Evolutionary conservation across 2,888 invertebrate species (phyloP), one percentile per base, ranked within the genome.

Genomic region (Ichneumoninae sp.): DNA sequence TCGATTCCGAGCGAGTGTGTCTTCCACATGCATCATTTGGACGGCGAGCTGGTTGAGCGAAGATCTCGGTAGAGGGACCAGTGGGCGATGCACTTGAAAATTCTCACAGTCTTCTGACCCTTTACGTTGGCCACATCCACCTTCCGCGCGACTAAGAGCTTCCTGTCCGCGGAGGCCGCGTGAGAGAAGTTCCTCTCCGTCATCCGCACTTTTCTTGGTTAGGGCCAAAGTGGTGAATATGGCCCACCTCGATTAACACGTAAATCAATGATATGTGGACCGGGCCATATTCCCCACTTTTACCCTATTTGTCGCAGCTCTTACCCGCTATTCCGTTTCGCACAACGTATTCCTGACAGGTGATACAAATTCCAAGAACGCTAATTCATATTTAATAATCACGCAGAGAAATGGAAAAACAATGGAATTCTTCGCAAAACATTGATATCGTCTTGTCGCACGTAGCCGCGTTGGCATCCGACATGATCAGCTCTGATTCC

Each of bases 1-100:
- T 26, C 52, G 26, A 52, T 36, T 19, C 26, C 54, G 40, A 36
- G n/a, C 16, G 68, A 66, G 71, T 65, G 66, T 71, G 62, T 71
- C 57, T 66, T 66, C 60, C 87, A 87, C 90, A 90, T 90, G 90
- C 89, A 89, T 90, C 90, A 89, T 89, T 87, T 10, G 40, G 88
- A 84, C 87, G 74, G 65, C 74, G 47, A 30, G 30, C 19, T 52
- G 8, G 36, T 30, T 19, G 26, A 16, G 40, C 60, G 19, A 26
- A 60, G 60, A 60, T 74, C 65, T 2, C n/a, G n/a, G 40, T 33
- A 36, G 36, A 19, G n/a, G n/a, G n/a, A 65, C 36, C 3, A 36
- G 65, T 65, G 10, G 10, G 19, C 19, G 36, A 36, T 16, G 60
- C 60, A 30, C 60, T 74, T 30, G 62, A n/a, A 13, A 74, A 47